Evolutionary conservation across 1,140 invertebrate genomes (phyloP).

Genomic region (Arctopsyche grandis): DNA sequence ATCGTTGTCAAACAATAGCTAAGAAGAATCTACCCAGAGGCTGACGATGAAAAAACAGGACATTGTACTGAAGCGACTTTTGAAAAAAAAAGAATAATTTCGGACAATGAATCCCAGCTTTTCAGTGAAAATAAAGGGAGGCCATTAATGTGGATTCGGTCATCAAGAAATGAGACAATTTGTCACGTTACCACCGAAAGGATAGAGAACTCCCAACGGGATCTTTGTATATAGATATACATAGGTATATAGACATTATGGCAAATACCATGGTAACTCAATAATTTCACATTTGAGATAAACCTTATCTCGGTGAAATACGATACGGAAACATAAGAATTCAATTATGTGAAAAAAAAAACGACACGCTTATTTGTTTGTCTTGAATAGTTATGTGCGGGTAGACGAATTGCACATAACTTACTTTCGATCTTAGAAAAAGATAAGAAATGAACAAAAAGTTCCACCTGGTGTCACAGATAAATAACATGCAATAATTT

Average conservation of each 20-base stretch:
- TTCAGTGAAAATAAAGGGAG: conserved; percentile 41
- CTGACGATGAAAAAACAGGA: conserved; percentile 41
- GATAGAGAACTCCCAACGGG: conserved; percentile 29
- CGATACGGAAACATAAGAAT: conserved; percentile 35
- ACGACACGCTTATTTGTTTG: background rate
- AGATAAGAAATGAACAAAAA: conserved; percentile 25
- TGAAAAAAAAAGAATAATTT: conserved; percentile 12
- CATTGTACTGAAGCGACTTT: conserved; percentile 17
- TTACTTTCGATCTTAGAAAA: background rate
- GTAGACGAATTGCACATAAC: conserved; percentile 36
- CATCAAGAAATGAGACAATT: conserved; percentile 48
- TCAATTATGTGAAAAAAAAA: conserved; percentile 33
- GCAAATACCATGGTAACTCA: background rate
- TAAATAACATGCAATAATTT: background rate
- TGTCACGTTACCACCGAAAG: conserved; percentile 46
- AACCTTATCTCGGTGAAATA: conserved; percentile 5
- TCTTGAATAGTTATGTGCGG: conserved; percentile 1
- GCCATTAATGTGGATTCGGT: conserved; percentile 34
- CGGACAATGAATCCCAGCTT: conserved; percentile 17
- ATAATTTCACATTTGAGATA: conserved; percentile 16
- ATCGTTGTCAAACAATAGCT: conserved; percentile 53
- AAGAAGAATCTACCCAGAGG: conserved; percentile 10
- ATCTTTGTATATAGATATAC: too few species aligned
- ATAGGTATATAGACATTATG: background rate
- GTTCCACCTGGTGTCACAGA: conserved; percentile 25